A percentile compares a stretch with the other conserved stretches of the same genome.
These are phyloP conservation scores for Limnephilus marmoratus DNA, from an alignment of 2,888 invertebrate species.

Conservation along the genomic window DNA sequence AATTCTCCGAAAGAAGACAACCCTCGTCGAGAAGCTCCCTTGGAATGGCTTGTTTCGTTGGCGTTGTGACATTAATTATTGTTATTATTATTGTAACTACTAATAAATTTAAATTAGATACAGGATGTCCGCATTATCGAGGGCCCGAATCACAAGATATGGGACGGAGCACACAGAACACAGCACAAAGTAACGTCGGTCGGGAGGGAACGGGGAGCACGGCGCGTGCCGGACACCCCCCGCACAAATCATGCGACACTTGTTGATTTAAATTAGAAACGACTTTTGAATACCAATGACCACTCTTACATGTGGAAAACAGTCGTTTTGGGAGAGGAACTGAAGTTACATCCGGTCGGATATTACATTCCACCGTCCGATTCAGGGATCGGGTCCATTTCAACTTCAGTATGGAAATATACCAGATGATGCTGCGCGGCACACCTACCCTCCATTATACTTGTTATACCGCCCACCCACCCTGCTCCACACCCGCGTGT, in stretches of 20 bases:
- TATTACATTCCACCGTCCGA: slow-evolving; percentile 46
- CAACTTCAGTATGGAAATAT: slow-evolving; percentile 26
- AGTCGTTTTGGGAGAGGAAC: slow-evolving; percentile 38
- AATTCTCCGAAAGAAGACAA: not conserved
- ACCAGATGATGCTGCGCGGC: not conserved
- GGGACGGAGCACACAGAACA: not conserved
- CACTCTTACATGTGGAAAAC: slow-evolving; percentile 31
- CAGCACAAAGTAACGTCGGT: too few relatives aligned
- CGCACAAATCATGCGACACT: slow-evolving; percentile 41
- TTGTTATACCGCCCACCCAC: not conserved
- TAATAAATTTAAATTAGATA: not conserved
- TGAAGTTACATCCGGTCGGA: slow-evolving; percentile 40
- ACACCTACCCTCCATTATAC: not conserved
- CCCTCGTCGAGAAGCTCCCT: not conserved
- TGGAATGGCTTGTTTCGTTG: too few relatives aligned
- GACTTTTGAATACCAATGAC: slow-evolving; percentile 47
- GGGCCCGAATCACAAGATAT: not conserved
- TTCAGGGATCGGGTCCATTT: slow-evolving; percentile 2
- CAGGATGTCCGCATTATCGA: not conserved
- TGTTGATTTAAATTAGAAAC: slow-evolving; percentile 48
- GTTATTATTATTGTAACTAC: not conserved
- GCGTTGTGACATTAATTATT: not conserved
- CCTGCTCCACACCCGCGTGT: too few relatives aligned
- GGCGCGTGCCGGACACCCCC: not conserved
- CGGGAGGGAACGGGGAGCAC: not conserved